Evolutionary conservation across 2,113 vertebrate species (phyloP).

Genomic region (Rousettus leschenaultii): DNA sequence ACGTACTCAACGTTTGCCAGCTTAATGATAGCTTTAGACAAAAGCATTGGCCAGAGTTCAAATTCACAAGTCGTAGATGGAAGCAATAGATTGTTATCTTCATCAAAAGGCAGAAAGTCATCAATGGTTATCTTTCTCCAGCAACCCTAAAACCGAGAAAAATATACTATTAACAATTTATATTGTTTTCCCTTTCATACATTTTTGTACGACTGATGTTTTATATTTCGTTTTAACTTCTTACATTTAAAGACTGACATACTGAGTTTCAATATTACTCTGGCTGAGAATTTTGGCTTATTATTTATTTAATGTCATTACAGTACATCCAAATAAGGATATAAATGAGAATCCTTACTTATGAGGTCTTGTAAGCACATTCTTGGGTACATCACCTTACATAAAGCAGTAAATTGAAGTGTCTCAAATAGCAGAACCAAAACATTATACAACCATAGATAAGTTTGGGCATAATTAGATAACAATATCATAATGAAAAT

Average conservation of each 20-base stretch:
- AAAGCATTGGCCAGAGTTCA: slow-evolving; percentile 96
- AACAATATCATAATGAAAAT: slow-evolving; percentile 17
- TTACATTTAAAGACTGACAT: background rate
- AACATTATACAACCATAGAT: background rate
- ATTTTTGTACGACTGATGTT: background rate
- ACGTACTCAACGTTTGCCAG: slow-evolving; percentile 92
- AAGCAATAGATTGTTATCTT: slow-evolving; percentile 89
- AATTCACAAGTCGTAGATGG: slow-evolving; percentile 85
- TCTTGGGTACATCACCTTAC: background rate
- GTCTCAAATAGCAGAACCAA: background rate
- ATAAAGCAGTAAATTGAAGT: background rate
- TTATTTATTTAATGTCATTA: slow-evolving; percentile 9
- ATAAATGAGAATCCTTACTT: background rate
- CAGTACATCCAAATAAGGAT: background rate
- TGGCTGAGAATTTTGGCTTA: background rate
- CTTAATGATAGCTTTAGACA: slow-evolving; percentile 95
- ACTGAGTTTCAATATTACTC: background rate
- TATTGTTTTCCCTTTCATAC: background rate
- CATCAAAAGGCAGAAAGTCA: slow-evolving; percentile 92
- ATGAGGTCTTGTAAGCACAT: background rate
- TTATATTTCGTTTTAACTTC: background rate
- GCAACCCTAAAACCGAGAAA: slow-evolving; percentile 84
- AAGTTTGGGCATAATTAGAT: slow-evolving; percentile 15
- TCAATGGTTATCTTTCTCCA: slow-evolving; percentile 96
- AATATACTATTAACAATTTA: background rate